phyloP scores from a whole-genome alignment of 2,113 vertebrate species.

The Reinhardtius hippoglossoides region DNA sequence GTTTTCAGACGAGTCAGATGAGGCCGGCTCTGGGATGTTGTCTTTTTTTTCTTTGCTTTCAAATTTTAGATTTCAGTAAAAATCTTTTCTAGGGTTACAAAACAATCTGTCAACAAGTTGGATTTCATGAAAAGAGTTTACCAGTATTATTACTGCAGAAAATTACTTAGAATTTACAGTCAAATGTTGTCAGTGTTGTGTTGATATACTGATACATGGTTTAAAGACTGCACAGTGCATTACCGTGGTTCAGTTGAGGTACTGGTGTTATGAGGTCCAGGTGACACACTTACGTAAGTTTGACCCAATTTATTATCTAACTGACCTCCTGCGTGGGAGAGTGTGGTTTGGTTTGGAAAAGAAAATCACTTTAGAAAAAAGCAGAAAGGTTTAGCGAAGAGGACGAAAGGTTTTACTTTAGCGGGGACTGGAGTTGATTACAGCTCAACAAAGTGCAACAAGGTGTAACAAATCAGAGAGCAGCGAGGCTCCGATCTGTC shows the following conservation, averaged over 20 bases:
- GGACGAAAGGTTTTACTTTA: slow-evolving; percentile 4
- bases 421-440: slow-evolving; percentile 25
- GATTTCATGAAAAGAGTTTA: neutral
- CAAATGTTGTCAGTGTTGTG: neutral
- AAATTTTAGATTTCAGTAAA: neutral
- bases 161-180: neutral
- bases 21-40: neutral
- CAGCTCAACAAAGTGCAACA: slow-evolving; percentile 15
- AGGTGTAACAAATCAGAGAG: slow-evolving; percentile 12
- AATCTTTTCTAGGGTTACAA: neutral
- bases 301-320: slow-evolving; percentile 42
- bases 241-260: slow-evolving; percentile 2
- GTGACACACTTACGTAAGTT: slow-evolving; percentile 16
- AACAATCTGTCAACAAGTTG: neutral
- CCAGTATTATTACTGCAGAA: neutral
- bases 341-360: neutral
- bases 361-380: neutral
- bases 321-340: slow-evolving; percentile 8
- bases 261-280: slow-evolving; percentile 17
- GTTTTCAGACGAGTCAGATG: slow-evolving; percentile 7
- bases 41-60: neutral
- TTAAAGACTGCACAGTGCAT: slow-evolving; percentile 2
- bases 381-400: neutral
- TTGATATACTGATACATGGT: slow-evolving; percentile 5
- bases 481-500: neutral